These are phyloP conservation scores for Timandra comae DNA, from an alignment of 2,888 invertebrate genomes.

Conservation along the genomic window DNA sequence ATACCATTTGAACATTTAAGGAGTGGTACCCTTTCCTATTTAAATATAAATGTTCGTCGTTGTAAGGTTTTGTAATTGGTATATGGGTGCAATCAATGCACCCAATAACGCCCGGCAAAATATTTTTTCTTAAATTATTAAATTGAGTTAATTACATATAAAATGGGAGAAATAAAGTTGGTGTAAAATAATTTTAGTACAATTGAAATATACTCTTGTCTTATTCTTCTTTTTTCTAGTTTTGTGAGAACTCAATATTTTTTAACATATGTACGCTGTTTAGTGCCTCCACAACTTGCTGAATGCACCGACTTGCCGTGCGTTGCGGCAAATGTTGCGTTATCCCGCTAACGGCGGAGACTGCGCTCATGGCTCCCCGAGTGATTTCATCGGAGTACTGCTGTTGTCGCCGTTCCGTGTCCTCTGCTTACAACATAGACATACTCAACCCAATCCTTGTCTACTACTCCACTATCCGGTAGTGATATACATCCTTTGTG, in stretches of 20 bases:
- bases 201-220: conserved; percentile 8
- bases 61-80: conserved; percentile 15
- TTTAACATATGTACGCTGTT: conserved; percentile 4
- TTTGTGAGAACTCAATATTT: conserved; percentile 10
- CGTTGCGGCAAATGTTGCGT: conserved; percentile 16
- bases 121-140: conserved; percentile 17
- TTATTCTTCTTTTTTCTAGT: conserved; percentile 11
- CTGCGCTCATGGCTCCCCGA: too few species aligned
- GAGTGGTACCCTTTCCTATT: conserved; percentile 24
- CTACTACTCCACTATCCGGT: too few species aligned
- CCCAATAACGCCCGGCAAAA: conserved; percentile 6
- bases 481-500: too few species aligned
- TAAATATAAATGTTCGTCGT: conserved; percentile 20
- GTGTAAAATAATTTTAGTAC: not conserved
- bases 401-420: too few species aligned
- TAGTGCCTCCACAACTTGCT: conserved; percentile 15
- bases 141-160: not conserved
- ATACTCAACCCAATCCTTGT: too few species aligned
- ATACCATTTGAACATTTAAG: conserved; percentile 22
- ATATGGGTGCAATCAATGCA: conserved; percentile 22
- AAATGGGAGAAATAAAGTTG: too few species aligned
- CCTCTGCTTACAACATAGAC: too few species aligned
- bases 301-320: conserved; percentile 18
- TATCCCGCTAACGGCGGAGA: too few species aligned
- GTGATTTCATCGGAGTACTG: too few species aligned